Base-by-base conservation (phyloP, 2,113 vertebrate genomes). In the Cyprinodon tularosa region DNA sequence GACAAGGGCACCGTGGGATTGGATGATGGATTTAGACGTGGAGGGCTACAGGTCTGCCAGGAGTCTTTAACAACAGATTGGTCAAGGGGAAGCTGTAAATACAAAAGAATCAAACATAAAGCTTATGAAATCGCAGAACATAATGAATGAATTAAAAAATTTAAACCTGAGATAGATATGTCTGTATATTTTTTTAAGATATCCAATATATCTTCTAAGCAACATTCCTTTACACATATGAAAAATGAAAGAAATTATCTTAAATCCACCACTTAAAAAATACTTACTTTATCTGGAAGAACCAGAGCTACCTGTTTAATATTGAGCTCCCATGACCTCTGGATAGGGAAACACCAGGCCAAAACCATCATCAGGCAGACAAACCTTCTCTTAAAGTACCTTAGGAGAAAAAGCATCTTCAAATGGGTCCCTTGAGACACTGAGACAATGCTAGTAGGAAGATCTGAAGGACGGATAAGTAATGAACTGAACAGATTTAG, bases 1-100 rank as follows among this genome's bases (percentile, higher is more conserved):
- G 84, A 80, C 81, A 50, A 71, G 78, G 81, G 72, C 77, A 86
- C 85, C 80, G 12, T 78, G 83, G 74, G 90, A 90, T 72, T 76
- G 47, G 69, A 81, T 85, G 81, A 87, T 90, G 76, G 78, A 89
- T 79, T 84, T 75, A 70, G 77, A 68, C 76, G 82, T 80, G 71
- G 78, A 77, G 59, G 68, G 80, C 73, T 69, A 74, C 60, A 76
- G 79, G 40, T 68, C 70, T 71, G 68, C 72, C 42, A n/a, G 70
- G 78, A 61, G 72, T 37, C 50, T 57, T 57, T 57, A 57, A 14
- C 14, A 57, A 57, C 50, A 57, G 50, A 57, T n/a, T 8, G 50
- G 50, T 57, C 50, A n/a, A 57, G 50, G n/a, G 50, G 50, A 57
- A 57, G n/a, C 50, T 57, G 50, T 57, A 57, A 57, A 57, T 57